Evolutionary conservation across 2,797 vertebrate species (phyloP).

Genomic region (Acanthiza pusilla): DNA sequence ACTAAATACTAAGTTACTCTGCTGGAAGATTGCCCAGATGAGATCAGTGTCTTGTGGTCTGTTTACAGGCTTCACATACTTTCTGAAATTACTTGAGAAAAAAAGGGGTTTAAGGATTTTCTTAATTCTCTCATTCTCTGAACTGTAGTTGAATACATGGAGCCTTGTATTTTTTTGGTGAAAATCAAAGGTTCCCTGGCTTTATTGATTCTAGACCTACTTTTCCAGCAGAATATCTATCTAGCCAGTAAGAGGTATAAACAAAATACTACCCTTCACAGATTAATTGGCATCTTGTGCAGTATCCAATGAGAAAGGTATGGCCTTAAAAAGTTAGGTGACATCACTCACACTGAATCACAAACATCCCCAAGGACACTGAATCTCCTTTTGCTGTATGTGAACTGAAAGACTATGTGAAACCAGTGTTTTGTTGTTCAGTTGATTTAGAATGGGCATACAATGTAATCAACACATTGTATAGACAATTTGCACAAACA

Average conservation of each 20-base stretch:
- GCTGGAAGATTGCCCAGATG: not conserved
- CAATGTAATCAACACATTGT: not conserved
- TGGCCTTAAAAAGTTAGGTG: not conserved
- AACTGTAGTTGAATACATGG: not conserved
- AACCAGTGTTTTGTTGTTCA: not conserved
- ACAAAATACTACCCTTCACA: not conserved
- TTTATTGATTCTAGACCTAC: not conserved
- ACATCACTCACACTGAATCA: not conserved
- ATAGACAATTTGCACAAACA: not conserved
- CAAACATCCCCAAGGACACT: not conserved
- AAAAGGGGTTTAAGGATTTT: not conserved
- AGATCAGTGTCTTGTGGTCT: not conserved
- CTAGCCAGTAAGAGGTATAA: not conserved
- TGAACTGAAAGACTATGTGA: not conserved
- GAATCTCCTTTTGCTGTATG: not conserved
- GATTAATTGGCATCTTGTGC: not conserved
- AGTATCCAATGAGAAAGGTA: not conserved
- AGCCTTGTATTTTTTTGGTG: not conserved
- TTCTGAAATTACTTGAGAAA: not conserved
- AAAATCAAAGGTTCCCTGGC: not conserved
- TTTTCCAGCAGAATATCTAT: not conserved
- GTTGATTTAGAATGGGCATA: not conserved
- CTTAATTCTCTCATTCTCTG: not conserved
- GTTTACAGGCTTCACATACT: not conserved
- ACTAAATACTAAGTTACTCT: not conserved